Percentiles rank a stretch among this genome's conserved stretches.
These are phyloP conservation scores for Xerus rutilus DNA, from an alignment of 2,797 vertebrate genomes.

Conservation along the genomic window DNA sequence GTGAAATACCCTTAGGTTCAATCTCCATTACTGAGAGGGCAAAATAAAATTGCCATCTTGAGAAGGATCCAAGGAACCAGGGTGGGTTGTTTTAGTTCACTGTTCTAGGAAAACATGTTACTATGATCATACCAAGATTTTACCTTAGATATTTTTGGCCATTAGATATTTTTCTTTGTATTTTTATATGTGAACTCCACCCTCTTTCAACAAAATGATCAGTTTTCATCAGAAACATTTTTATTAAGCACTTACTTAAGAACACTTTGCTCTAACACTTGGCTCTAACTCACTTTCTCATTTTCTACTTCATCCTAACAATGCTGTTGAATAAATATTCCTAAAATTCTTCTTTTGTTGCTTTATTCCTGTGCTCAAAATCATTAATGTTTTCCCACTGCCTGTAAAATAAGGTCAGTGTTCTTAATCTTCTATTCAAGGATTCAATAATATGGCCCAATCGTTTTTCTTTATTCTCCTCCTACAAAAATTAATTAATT, in stretches of 20 bases:
- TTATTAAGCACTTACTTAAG: neutral
- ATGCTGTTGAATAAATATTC: neutral
- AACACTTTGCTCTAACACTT: neutral
- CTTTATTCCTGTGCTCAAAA: neutral
- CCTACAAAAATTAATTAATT: neutral
- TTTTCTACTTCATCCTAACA: neutral
- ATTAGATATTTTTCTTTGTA: neutral
- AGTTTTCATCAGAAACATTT: neutral
- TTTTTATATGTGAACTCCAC: neutral
- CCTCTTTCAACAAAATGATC: neutral
- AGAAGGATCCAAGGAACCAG: neutral
- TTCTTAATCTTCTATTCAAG: neutral
- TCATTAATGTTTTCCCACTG: neutral
- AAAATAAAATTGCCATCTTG: neutral
- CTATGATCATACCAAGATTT: neutral
- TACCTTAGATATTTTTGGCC: neutral
- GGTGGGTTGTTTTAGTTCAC: neutral
- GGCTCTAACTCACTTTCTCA: neutral
- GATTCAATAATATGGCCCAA: neutral
- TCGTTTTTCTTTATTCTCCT: neutral
- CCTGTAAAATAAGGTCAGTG: neutral
- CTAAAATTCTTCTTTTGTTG: conserved; percentile 22
- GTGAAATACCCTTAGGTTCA: neutral
- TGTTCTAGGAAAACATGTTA: neutral
- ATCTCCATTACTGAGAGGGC: neutral